Evolutionary conservation across 2,797 vertebrate genomes (phyloP).

Genomic region (Sorex maritimensis): DNA sequence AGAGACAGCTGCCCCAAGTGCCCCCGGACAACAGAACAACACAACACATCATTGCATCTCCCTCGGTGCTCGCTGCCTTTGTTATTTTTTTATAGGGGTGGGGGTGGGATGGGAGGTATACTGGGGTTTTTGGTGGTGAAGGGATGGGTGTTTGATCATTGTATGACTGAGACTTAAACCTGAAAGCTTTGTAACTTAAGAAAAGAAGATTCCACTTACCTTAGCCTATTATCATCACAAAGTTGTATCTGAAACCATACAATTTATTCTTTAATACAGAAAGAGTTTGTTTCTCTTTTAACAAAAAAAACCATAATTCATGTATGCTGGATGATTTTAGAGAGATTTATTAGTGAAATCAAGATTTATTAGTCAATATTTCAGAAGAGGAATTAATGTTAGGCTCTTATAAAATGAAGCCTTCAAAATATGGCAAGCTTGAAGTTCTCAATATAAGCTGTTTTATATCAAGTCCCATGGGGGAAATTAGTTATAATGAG

Average conservation of each 20-base stretch:
- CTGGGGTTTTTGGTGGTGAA: no score
- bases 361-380: slow-evolving; percentile 61
- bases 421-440: slow-evolving; percentile 76
- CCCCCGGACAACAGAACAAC: no score
- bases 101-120: no score
- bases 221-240: slow-evolving; percentile 79
- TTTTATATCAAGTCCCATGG: slow-evolving; percentile 75
- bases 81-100: no score
- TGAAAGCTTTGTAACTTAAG: no score
- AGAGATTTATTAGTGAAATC: slow-evolving; percentile 63
- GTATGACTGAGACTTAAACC: no score
- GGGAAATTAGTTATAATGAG: slow-evolving; percentile 76
- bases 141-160: no score
- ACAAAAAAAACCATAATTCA: slow-evolving; percentile 78
- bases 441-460: slow-evolving; percentile 74
- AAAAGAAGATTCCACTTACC: slow-evolving; percentile 75
- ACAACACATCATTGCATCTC: no score
- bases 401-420: slow-evolving; percentile 72
- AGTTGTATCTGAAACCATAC: slow-evolving; percentile 78
- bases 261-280: slow-evolving; percentile 83
- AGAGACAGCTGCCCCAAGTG: no score
- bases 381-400: slow-evolving; percentile 69
- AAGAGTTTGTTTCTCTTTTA: slow-evolving; percentile 76
- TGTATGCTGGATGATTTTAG: slow-evolving; percentile 71
- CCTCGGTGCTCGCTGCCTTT: no score